These are phyloP conservation scores for Odontomyia ornata DNA, from an alignment of 2,888 invertebrate species.

Conservation along the genomic window DNA sequence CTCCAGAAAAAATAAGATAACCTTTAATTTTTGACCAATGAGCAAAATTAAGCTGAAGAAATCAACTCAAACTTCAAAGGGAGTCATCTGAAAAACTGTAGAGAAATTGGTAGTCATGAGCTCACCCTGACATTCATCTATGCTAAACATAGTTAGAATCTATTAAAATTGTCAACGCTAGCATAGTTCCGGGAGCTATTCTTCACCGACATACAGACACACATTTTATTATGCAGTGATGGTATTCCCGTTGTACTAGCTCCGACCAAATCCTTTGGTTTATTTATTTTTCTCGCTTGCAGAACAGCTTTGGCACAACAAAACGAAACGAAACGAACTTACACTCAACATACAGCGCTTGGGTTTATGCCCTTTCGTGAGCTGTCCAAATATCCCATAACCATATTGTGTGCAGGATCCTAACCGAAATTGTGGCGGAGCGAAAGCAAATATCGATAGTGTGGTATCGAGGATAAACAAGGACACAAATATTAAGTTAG, in stretches of 20 bases:
- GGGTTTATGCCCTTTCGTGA: conserved; percentile 30
- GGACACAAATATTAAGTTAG: conserved; percentile 40
- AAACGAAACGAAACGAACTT: neutral
- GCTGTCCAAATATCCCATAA: conserved; percentile 38
- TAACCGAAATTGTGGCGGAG: conserved; percentile 20
- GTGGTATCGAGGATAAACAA: conserved; percentile 31
- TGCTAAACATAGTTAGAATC: neutral
- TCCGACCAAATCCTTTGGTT: conserved; percentile 8
- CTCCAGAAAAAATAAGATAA: no score
- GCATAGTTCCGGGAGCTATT: neutral
- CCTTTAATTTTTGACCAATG: no score
- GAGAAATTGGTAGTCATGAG: no score
- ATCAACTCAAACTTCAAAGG: no score
- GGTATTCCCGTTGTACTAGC: neutral
- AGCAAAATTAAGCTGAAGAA: no score
- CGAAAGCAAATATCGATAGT: conserved; percentile 39
- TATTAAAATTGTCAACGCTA: neutral
- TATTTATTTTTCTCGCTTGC: conserved; percentile 31
- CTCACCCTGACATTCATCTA: no score
- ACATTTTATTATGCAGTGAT: conserved; percentile 18
- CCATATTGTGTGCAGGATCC: conserved; percentile 26
- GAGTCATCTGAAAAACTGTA: no score
- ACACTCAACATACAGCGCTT: neutral
- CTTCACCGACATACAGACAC: neutral
- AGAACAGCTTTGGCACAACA: neutral